Evolutionary conservation across 2,888 invertebrate genomes (phyloP).

Genomic region (Cremastinae sp.): DNA sequence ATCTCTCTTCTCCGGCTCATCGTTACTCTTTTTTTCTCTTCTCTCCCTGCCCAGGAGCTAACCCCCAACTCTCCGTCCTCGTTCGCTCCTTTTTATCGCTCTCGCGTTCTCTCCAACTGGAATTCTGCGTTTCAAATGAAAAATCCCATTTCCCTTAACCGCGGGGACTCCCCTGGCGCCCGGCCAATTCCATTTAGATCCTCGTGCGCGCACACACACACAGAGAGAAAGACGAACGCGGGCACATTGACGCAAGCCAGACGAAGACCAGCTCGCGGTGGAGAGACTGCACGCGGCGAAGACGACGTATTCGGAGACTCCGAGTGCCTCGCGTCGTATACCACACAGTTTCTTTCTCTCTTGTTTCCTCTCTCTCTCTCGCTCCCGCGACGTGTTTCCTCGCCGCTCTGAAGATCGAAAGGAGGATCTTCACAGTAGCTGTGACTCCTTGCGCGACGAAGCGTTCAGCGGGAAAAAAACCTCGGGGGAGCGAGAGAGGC

Average conservation of each 20-base stretch:
- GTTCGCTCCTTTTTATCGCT: constrained; percentile 15
- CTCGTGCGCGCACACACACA: constrained; percentile 53
- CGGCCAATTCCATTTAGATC: constrained; percentile 70
- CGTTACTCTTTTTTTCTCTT: too few relatives aligned
- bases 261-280: too few relatives aligned
- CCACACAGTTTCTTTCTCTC: constrained; percentile 7
- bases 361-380: constrained; percentile 67
- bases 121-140: constrained; percentile 69
- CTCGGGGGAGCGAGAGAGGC: background rate
- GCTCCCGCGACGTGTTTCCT: too few relatives aligned
- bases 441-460: constrained; percentile 72
- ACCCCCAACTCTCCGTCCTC: constrained; percentile 2
- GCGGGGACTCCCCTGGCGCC: constrained; percentile 66
- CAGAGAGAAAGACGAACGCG: too few relatives aligned
- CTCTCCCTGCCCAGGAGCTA: constrained; percentile 25
- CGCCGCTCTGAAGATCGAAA: constrained; percentile 63
- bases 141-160: constrained; percentile 71
- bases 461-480: constrained; percentile 45
- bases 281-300: constrained; percentile 55
- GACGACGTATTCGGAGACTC: constrained; percentile 54
- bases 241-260: too few relatives aligned
- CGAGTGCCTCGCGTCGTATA: constrained; percentile 46
- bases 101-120: constrained; percentile 40
- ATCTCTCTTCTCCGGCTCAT: constrained; percentile 27
- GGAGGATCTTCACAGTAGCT: constrained; percentile 75